Conservation (phyloP, 1,140 invertebrate genomes). For the Helicorthomorpha holstii region DNA sequence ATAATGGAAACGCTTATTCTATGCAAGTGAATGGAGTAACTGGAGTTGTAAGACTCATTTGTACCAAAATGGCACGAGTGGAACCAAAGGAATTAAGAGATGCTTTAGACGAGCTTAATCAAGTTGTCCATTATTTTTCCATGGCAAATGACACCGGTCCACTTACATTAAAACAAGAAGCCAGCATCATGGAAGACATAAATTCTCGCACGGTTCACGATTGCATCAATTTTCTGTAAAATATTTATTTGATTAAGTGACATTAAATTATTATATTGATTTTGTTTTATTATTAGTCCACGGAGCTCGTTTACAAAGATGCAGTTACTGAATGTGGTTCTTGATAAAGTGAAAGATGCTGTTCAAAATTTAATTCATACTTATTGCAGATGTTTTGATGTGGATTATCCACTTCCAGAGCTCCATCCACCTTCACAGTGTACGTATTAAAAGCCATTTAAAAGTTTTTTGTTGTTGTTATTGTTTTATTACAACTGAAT, state of each 20-base stretch:
- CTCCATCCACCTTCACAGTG: too few species aligned
- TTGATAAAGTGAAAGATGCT: constrained; percentile 48
- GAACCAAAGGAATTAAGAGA: constrained; percentile 68
- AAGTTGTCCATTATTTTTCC: too few species aligned
- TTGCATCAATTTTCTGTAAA: neutral
- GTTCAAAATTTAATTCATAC: constrained; percentile 57
- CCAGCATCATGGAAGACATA: neutral
- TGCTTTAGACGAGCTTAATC: constrained; percentile 22
- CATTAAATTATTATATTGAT: too few species aligned
- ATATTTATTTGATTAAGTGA: too few species aligned
- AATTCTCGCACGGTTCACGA: neutral
- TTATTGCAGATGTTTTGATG: constrained; percentile 63
- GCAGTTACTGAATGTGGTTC: constrained; percentile 6
- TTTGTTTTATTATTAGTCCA: too few species aligned
- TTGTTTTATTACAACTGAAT: too few species aligned
- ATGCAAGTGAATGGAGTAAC: constrained; percentile 36
- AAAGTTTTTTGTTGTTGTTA: too few species aligned
- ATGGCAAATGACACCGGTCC: too few species aligned
- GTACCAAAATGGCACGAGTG: constrained; percentile 64
- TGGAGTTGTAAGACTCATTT: constrained; percentile 83
- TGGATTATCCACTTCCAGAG: constrained; percentile 47
- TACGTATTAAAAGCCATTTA: too few species aligned
- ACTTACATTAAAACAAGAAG: too few species aligned
- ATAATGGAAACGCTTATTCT: neutral
- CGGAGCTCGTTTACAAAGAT: neutral